A percentile compares a stretch with the other conserved stretches of the same genome.
phyloP scores from a whole-genome alignment of 1,140 invertebrate species.

The Liolophura sinensis region DNA sequence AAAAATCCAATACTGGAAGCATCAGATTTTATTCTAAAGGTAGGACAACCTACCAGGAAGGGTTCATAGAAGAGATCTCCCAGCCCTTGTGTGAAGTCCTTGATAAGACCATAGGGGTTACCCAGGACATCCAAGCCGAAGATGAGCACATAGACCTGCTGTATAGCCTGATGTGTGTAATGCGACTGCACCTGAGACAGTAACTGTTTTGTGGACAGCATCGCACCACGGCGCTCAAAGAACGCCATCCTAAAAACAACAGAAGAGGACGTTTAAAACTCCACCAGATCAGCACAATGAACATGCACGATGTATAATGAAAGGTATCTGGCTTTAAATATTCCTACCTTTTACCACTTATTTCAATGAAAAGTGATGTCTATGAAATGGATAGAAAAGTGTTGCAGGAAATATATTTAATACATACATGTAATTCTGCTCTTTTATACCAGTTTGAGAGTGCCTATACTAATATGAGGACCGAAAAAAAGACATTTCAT shows the following conservation, averaged over 20 bases:
- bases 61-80: slow-evolving; percentile 61
- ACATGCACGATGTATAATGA: background rate
- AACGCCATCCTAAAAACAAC: slow-evolving; percentile 49
- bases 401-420: too few species aligned
- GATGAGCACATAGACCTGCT: slow-evolving; percentile 60
- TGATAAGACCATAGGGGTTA: slow-evolving; percentile 60
- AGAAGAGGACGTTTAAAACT: slow-evolving; percentile 3
- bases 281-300: slow-evolving; percentile 3
- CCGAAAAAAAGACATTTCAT: too few species aligned
- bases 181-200: slow-evolving; percentile 45
- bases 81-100: slow-evolving; percentile 59
- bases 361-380: too few species aligned
- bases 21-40: background rate
- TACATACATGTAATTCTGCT: too few species aligned
- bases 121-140: slow-evolving; percentile 61
- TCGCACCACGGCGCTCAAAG: slow-evolving; percentile 48
- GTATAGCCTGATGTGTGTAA: slow-evolving; percentile 57
- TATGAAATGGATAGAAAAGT: too few species aligned
- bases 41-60: slow-evolving; percentile 46
- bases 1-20: background rate
- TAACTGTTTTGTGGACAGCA: slow-evolving; percentile 44
- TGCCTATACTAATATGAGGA: too few species aligned
- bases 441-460: too few species aligned
- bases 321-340: background rate
- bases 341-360: too few species aligned